Evolutionary conservation across 2,888 invertebrate species (phyloP).

Genomic region (Ecdyonurus torrentis): DNA sequence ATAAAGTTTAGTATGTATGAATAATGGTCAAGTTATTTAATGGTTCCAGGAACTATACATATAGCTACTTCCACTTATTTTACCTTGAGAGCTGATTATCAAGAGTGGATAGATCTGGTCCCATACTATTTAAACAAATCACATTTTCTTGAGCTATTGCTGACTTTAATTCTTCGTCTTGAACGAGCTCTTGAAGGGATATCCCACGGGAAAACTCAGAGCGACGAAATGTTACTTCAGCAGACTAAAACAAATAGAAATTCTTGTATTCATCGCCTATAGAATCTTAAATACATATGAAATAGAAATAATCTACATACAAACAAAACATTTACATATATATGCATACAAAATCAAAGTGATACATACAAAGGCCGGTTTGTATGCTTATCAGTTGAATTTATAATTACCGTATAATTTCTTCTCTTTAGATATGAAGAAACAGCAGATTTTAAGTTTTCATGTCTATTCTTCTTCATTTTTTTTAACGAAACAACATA

Average conservation of each 20-base stretch:
- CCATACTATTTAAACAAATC: background rate
- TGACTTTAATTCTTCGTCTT: background rate
- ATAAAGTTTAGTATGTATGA: no score
- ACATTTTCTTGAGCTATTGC: background rate
- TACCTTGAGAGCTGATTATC: background rate
- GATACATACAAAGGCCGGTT: no score
- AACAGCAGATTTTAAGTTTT: background rate
- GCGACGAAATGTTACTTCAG: background rate
- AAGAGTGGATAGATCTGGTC: background rate
- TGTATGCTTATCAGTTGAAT: no score
- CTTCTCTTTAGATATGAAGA: background rate
- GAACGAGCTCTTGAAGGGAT: background rate
- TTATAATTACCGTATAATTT: background rate
- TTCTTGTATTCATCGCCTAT: background rate
- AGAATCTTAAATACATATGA: background rate
- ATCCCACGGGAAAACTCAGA: background rate
- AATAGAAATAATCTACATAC: no score
- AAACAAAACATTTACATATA: background rate
- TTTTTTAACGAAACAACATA: no score
- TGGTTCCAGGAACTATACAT: no score
- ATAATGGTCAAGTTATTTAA: no score
- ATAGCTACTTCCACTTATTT: no score
- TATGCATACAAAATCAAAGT: no score
- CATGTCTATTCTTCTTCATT: background rate
- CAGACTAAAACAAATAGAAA: background rate